Percentiles rank a stretch among this genome's conserved stretches.
Conservation (phyloP, 2,113 vertebrate species). For the Tyto alba region DNA sequence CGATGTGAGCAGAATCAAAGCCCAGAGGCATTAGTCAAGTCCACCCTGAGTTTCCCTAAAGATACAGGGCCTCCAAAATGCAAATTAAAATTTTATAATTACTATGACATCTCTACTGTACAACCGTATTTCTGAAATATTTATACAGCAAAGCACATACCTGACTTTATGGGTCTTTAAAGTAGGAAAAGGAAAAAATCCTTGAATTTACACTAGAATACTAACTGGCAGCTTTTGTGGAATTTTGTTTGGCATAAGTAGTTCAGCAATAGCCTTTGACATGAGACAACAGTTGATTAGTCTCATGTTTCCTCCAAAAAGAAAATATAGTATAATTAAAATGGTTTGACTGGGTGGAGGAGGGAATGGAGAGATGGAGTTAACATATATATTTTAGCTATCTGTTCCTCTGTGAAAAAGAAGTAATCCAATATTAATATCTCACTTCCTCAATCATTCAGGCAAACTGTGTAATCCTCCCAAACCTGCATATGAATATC, state of each 20-base stretch:
- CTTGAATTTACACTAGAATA: not conserved
- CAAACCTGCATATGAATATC: not conserved
- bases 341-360: not conserved
- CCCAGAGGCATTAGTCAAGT: not conserved
- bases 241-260: not conserved
- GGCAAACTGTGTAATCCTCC: not conserved
- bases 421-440: not conserved
- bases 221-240: not conserved
- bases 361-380: not conserved
- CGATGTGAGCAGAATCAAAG: slow-evolving; percentile 21
- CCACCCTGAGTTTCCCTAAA: not conserved
- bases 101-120: not conserved
- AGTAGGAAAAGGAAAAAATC: not conserved
- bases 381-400: not conserved
- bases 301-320: not conserved
- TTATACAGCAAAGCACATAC: not conserved
- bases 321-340: not conserved
- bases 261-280: not conserved
- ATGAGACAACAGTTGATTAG: not conserved
- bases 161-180: not conserved
- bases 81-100: not conserved
- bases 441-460: not conserved
- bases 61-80: not conserved
- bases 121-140: not conserved
- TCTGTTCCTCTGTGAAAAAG: not conserved